These are phyloP conservation scores for Pyxicephalus adspersus DNA, from an alignment of 2,113 vertebrate species.

Conservation along the genomic window DNA sequence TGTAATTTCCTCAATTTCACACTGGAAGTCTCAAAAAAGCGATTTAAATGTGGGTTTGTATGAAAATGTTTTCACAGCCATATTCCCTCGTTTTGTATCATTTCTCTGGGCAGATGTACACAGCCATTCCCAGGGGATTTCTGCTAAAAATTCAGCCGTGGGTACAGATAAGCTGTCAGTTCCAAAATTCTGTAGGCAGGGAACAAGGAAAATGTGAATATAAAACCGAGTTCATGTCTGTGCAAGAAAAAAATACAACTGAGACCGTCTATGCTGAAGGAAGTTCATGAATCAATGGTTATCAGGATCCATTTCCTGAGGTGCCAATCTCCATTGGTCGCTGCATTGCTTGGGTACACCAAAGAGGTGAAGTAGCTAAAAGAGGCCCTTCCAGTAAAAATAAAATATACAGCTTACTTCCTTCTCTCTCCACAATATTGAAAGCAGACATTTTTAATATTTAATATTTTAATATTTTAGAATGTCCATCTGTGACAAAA, in stretches of 20 bases:
- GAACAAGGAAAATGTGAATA: constrained; percentile 6
- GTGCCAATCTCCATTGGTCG: too few species aligned
- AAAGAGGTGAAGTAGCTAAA: too few species aligned
- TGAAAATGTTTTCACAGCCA: not conserved
- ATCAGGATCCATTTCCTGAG: too few species aligned
- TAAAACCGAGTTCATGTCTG: constrained; percentile 5
- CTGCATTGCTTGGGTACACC: too few species aligned
- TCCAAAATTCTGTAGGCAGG: constrained; percentile 41
- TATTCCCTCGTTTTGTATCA: constrained; percentile 29
- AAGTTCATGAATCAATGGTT: too few species aligned
- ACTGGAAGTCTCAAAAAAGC: constrained; percentile 6
- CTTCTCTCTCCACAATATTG: too few species aligned
- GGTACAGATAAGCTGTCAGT: constrained; percentile 13
- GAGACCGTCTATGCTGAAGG: not conserved
- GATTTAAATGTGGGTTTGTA: not conserved
- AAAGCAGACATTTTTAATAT: too few species aligned
- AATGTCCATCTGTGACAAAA: too few species aligned
- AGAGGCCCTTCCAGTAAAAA: too few species aligned
- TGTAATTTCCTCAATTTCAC: constrained; percentile 41
- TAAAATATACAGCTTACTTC: too few species aligned
- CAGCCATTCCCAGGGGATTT: constrained; percentile 25
- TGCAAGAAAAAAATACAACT: not conserved
- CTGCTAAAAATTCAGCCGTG: not conserved
- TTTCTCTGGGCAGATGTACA: constrained; percentile 46
- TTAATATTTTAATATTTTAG: too few species aligned